These are phyloP conservation scores for Pituophis catenifer DNA, from an alignment of 2,113 vertebrate species.

Conservation along the genomic window DNA sequence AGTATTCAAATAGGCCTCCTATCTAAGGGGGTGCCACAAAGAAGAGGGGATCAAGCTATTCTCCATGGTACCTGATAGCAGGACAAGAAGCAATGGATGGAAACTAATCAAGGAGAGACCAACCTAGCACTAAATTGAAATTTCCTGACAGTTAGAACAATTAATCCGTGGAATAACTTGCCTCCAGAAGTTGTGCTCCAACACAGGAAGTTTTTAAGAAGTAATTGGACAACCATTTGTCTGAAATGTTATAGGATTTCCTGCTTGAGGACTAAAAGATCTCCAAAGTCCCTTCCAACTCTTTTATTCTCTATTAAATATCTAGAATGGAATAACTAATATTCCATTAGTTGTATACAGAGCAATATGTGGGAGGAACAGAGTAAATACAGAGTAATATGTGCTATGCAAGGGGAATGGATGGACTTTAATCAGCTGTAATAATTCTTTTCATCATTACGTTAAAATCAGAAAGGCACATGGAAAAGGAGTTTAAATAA, in stretches of 20 bases:
- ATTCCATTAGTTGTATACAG: too few relatives aligned
- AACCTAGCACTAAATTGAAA: not conserved
- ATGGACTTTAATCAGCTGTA: not conserved
- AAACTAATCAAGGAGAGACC: not conserved
- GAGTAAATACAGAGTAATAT: not conserved
- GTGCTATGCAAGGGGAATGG: not conserved
- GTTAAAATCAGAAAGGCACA: slow-evolving; percentile 38
- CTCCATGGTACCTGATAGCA: not conserved
- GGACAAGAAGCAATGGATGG: not conserved
- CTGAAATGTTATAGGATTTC: not conserved
- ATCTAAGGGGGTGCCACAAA: not conserved
- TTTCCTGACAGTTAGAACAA: not conserved
- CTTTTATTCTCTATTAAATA: not conserved
- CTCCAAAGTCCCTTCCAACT: not conserved
- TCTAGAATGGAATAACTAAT: not conserved
- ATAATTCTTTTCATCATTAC: slow-evolving; percentile 28
- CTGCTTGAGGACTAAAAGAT: not conserved
- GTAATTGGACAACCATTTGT: not conserved
- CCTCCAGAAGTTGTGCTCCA: not conserved
- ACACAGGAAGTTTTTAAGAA: not conserved
- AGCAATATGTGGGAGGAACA: not conserved
- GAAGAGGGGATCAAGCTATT: not conserved
- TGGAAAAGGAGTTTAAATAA: slow-evolving; percentile 25
- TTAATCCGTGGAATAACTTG: not conserved
- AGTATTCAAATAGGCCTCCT: not conserved